Conservation (phyloP, 1,140 invertebrate species). For the Heliconius hewitsoni region DNA sequence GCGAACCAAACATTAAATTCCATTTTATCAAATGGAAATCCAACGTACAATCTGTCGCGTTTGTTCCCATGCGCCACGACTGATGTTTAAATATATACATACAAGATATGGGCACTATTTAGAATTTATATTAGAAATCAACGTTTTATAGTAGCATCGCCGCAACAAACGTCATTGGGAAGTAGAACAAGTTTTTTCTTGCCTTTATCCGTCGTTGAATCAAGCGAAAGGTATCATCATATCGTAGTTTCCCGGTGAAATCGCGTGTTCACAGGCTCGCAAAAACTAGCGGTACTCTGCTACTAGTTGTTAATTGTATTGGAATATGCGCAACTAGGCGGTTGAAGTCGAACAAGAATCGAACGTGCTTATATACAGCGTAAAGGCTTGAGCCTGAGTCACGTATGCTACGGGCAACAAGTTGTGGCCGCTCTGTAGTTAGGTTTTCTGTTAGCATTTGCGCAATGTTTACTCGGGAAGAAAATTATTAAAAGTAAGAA, state of each 20-base stretch:
- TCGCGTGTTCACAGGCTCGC: constrained; percentile 71
- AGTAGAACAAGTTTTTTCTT: constrained; percentile 67
- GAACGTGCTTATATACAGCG: constrained; percentile 41
- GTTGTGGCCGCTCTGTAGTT: too few species aligned
- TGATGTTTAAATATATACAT: too few species aligned
- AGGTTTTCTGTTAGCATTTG: too few species aligned
- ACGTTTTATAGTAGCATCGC: constrained; percentile 51
- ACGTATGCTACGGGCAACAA: constrained; percentile 27
- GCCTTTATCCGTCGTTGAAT: constrained; percentile 62
- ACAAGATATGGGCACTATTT: not conserved
- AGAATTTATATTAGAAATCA: constrained; percentile 20
- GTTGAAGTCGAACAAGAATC: constrained; percentile 41
- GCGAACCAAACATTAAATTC: too few species aligned
- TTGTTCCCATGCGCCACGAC: too few species aligned
- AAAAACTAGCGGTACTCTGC: constrained; percentile 61
- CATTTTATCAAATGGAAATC: too few species aligned
- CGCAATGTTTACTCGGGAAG: too few species aligned
- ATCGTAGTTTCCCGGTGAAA: constrained; percentile 71
- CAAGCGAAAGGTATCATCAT: constrained; percentile 73
- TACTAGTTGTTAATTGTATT: constrained; percentile 65
- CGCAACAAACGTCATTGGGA: constrained; percentile 72
- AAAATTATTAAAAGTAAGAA: too few species aligned
- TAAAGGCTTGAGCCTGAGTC: constrained; percentile 52
- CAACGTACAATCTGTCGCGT: too few species aligned
- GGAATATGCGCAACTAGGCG: constrained; percentile 49